phyloP scores from a whole-genome alignment of 2,113 vertebrate genomes.

The Nestor notabilis region DNA sequence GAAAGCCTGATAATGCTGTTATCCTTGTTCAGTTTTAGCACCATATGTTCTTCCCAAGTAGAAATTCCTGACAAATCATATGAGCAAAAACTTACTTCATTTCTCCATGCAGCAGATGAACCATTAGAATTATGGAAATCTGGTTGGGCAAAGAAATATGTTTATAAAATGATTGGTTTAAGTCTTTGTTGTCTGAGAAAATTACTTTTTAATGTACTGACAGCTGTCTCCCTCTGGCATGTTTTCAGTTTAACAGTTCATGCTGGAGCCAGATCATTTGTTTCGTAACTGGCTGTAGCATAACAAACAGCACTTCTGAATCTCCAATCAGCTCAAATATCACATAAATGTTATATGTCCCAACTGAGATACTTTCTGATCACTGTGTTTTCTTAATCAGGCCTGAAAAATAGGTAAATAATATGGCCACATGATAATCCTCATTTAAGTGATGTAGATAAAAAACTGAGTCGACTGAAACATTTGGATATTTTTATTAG shows the following conservation, averaged over 20 bases:
- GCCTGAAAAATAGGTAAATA: conserved; percentile 14
- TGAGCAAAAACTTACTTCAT: conserved; percentile 69
- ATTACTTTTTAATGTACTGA: conserved; percentile 77
- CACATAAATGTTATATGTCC: conserved; percentile 33
- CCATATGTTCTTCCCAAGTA: conserved; percentile 77
- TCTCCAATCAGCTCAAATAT: conserved; percentile 30
- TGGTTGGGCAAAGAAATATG: conserved; percentile 78
- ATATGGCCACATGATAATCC: background rate
- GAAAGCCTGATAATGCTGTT: conserved; percentile 71
- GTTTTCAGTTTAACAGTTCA: conserved; percentile 75
- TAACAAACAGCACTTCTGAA: conserved; percentile 66
- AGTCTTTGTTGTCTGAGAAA: conserved; percentile 74
- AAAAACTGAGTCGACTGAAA: background rate
- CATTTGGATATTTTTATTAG: background rate
- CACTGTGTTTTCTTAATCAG: conserved; percentile 39
- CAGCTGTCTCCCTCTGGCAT: conserved; percentile 77
- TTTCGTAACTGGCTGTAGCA: conserved; percentile 67
- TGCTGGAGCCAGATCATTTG: conserved; percentile 74
- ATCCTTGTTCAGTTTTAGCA: conserved; percentile 50
- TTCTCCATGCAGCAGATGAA: conserved; percentile 64
- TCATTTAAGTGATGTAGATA: background rate
- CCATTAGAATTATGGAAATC: conserved; percentile 70
- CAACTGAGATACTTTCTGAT: conserved; percentile 31
- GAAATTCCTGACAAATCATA: conserved; percentile 72
- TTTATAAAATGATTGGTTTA: conserved; percentile 77